Evolutionary conservation across 2,888 invertebrate species (phyloP).

Genomic region (Bhutanitis thaidina): DNA sequence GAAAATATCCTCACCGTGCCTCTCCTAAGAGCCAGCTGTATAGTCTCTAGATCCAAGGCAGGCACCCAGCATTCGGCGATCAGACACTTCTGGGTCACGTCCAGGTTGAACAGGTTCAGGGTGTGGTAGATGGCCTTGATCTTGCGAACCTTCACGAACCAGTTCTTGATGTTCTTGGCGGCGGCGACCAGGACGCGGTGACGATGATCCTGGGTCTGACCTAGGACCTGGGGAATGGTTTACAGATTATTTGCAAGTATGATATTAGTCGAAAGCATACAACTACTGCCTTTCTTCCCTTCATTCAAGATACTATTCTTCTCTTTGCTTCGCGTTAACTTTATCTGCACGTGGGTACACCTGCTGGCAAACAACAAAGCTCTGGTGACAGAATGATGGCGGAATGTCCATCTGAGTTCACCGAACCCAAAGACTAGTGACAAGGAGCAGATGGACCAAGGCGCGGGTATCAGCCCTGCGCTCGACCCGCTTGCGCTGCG

Average conservation of each 20-base stretch:
- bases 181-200: slow-evolving; percentile 92
- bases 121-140: slow-evolving; percentile 96
- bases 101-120: slow-evolving; percentile 92
- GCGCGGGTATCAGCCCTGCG: too few relatives aligned
- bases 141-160: slow-evolving; percentile 94
- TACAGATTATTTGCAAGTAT: neutral
- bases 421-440: too few relatives aligned
- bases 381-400: too few relatives aligned
- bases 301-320: too few relatives aligned
- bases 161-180: slow-evolving; percentile 92
- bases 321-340: too few relatives aligned
- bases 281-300: too few relatives aligned
- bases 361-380: too few relatives aligned
- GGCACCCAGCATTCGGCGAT: slow-evolving; percentile 94
- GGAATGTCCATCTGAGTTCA: too few relatives aligned
- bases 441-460: too few relatives aligned
- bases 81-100: slow-evolving; percentile 91
- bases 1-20: neutral
- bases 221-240: slow-evolving; percentile 84
- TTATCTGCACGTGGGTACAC: too few relatives aligned
- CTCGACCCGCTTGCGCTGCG: too few relatives aligned
- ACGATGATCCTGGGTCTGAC: slow-evolving; percentile 95
- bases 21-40: neutral
- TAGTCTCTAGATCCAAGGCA: slow-evolving; percentile 76
- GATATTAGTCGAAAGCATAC: too few relatives aligned